phyloP scores from a whole-genome alignment of 92 coral and sea anemone genomes.

The Palythoa heliodiscus region DNA sequence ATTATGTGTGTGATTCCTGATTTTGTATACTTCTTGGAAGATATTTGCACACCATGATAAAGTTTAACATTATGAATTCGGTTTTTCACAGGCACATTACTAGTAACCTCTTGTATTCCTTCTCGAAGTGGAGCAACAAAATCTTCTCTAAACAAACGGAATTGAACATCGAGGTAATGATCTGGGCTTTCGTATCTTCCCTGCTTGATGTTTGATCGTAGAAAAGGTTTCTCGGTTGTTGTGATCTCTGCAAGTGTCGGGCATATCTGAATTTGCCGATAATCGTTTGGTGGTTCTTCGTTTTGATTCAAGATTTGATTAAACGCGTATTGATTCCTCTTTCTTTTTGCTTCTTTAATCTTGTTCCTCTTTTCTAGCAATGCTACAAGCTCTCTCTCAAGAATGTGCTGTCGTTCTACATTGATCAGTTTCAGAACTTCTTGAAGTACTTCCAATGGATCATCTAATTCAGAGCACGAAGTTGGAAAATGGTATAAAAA shows the following conservation, averaged over 20 bases:
- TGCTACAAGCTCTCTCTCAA: conserved; percentile 18
- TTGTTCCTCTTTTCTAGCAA: conserved; percentile 50
- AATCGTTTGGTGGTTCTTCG: conserved; percentile 71
- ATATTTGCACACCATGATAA: conserved; percentile 40
- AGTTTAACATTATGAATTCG: conserved; percentile 61
- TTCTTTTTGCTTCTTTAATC: conserved; percentile 32
- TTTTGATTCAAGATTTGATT: conserved; percentile 3
- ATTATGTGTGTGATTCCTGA: conserved; percentile 48
- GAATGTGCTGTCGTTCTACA: conserved; percentile 13
- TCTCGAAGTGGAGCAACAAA: conserved; percentile 81
- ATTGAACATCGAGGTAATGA: conserved; percentile 88
- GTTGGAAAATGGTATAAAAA: conserved; percentile 61
- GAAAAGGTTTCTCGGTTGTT: conserved; percentile 60
- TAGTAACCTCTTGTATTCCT: conserved; percentile 65
- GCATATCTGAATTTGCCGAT: conserved; percentile 66
- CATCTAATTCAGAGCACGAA: conserved; percentile 53
- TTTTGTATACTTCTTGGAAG: conserved; percentile 46
- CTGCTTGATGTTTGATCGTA: conserved; percentile 64
- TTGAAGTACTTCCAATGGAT: conserved; percentile 45
- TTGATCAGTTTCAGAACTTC: conserved; percentile 23
- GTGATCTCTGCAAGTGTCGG: conserved; percentile 70
- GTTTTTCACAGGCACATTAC: conserved; percentile 40
- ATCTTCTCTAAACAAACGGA: conserved; percentile 79
- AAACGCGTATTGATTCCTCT: conserved; percentile 34
- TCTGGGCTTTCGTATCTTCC: conserved; percentile 68